Evolutionary conservation across 2,113 vertebrate genomes (phyloP).

Genomic region (Neotoma lepida): DNA sequence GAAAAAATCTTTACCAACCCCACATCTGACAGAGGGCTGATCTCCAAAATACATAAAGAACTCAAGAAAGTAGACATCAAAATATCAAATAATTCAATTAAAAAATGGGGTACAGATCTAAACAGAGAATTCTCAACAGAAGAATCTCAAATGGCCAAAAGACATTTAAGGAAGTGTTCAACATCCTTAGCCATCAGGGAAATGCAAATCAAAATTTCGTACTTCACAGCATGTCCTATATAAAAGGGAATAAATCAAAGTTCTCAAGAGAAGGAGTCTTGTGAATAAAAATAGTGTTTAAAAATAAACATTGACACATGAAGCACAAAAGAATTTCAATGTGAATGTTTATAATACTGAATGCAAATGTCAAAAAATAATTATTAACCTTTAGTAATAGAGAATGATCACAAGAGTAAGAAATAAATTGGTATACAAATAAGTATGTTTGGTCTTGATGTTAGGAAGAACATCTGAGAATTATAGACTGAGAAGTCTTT

Average conservation of each 20-base stretch:
- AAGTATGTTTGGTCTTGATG: background rate
- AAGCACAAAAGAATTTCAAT: background rate
- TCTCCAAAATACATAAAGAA: too few relatives aligned
- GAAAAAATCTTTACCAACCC: too few relatives aligned
- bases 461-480: slow-evolving; percentile 21
- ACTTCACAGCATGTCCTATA: background rate
- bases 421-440: background rate
- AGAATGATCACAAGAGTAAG: background rate
- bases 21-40: too few relatives aligned
- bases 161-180: too few relatives aligned
- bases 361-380: background rate
- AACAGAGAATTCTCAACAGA: too few relatives aligned
- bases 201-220: too few relatives aligned
- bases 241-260: background rate
- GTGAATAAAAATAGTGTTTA: slow-evolving; percentile 1
- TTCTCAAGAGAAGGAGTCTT: background rate
- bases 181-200: too few relatives aligned
- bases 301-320: background rate
- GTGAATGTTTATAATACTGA: background rate
- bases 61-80: too few relatives aligned
- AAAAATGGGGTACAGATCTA: too few relatives aligned
- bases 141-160: too few relatives aligned
- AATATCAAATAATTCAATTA: too few relatives aligned
- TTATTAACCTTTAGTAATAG: background rate
- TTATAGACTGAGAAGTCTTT: background rate